Conservation (phyloP, 2,888 invertebrate species). For the Rotaria macrura region DNA sequence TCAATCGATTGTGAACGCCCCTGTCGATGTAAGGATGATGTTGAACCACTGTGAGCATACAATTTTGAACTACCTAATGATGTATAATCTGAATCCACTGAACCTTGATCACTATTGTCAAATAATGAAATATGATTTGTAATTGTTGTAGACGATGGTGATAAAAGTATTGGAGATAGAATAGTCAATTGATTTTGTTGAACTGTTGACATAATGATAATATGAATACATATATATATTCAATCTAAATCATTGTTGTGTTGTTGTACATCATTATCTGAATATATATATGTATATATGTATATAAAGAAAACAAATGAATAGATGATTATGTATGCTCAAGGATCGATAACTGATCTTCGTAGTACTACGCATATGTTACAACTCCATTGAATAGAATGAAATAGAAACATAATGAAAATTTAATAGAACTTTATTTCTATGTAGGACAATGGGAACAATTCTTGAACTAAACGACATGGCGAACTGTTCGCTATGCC, state of each 20-base stretch:
- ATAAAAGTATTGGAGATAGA: not conserved
- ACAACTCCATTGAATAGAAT: not conserved
- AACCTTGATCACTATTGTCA: slow-evolving; percentile 10
- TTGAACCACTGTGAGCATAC: not conserved
- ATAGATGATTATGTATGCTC: not conserved
- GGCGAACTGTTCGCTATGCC: not conserved
- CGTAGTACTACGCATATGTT: not conserved
- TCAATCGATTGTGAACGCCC: slow-evolving; percentile 2
- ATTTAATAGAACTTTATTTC: not conserved
- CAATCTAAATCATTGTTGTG: not conserved
- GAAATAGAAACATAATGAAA: not conserved
- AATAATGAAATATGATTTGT: not conserved
- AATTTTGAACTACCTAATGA: slow-evolving; percentile 18
- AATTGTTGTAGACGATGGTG: not conserved
- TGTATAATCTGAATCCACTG: slow-evolving; percentile 13
- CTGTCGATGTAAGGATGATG: not conserved
- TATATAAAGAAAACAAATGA: not conserved
- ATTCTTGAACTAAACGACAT: not conserved
- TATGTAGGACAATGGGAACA: not conserved
- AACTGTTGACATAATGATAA: not conserved
- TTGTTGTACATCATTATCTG: not conserved
- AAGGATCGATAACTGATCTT: not conserved
- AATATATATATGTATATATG: not conserved
- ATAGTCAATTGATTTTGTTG: not conserved
- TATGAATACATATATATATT: not conserved